phyloP scores from a whole-genome alignment of 2,888 invertebrate species.

The Stenotaenia linearis region DNA sequence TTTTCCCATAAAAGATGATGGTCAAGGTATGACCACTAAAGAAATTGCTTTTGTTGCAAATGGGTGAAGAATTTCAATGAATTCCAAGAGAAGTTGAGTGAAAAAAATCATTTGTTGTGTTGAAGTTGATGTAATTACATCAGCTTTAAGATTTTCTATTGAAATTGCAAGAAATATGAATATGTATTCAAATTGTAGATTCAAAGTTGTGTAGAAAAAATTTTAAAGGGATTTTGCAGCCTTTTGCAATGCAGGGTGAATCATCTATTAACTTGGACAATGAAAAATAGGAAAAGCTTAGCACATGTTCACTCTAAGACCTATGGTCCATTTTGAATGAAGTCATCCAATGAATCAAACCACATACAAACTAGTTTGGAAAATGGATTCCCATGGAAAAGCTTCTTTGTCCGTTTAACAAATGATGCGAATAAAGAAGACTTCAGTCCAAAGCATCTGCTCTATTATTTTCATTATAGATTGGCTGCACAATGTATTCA shows the following conservation, averaged over 20 bases:
- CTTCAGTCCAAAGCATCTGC: neutral
- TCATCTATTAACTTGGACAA: neutral
- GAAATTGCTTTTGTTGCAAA: neutral
- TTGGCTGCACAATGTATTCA: too few species aligned
- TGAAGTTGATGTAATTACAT: too few species aligned
- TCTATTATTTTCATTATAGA: neutral
- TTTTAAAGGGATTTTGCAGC: neutral
- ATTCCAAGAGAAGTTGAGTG: too few species aligned
- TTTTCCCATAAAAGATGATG: too few species aligned
- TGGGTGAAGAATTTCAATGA: neutral
- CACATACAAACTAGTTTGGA: neutral
- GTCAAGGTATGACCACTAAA: too few species aligned
- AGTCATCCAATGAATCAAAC: neutral
- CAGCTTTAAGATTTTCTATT: too few species aligned
- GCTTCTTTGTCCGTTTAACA: neutral
- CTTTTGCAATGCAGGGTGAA: neutral
- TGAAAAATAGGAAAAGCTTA: neutral
- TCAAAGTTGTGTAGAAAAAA: neutral
- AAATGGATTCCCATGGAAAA: neutral
- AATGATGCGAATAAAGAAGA: neutral
- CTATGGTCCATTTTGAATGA: constrained; percentile 17
- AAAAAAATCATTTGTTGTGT: too few species aligned
- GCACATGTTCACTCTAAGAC: neutral
- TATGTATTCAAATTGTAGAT: too few species aligned
- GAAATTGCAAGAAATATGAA: too few species aligned